Evolutionary conservation across 2,888 invertebrate species (phyloP).

Genomic region (Pherbina coryleti): DNA sequence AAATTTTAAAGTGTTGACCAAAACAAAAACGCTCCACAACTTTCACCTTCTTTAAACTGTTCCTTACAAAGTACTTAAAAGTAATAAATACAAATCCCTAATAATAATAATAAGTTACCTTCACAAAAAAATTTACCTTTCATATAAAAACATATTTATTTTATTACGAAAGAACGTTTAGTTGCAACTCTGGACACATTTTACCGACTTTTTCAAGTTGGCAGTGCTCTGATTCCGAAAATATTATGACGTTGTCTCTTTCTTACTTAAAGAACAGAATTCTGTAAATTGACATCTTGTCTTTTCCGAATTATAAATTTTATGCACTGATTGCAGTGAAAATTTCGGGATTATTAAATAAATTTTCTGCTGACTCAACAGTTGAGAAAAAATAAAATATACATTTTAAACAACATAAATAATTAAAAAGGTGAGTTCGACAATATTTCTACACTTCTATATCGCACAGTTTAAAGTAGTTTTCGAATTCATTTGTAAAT

Average conservation of each 20-base stretch:
- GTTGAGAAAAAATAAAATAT: background rate
- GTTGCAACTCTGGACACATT: background rate
- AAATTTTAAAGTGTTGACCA: no score
- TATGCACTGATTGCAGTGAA: conserved; percentile 23
- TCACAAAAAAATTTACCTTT: no score
- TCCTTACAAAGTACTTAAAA: no score
- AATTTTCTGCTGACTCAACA: conserved; percentile 37
- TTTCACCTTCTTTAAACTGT: no score
- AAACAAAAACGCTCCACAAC: no score
- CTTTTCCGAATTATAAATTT: conserved; percentile 3
- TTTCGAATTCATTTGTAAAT: background rate
- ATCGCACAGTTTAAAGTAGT: background rate
- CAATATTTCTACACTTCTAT: background rate
- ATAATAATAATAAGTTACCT: no score
- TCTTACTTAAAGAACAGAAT: background rate
- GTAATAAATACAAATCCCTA: no score
- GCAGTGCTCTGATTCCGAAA: background rate
- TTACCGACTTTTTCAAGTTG: background rate
- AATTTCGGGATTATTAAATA: conserved; percentile 13
- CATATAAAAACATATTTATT: no score
- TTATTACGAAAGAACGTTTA: no score
- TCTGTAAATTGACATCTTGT: background rate
- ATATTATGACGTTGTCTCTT: background rate
- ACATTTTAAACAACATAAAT: background rate
- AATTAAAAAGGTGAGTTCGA: background rate